phyloP scores from a whole-genome alignment of 2,113 vertebrate genomes.

The Megaceryle torquata region DNA sequence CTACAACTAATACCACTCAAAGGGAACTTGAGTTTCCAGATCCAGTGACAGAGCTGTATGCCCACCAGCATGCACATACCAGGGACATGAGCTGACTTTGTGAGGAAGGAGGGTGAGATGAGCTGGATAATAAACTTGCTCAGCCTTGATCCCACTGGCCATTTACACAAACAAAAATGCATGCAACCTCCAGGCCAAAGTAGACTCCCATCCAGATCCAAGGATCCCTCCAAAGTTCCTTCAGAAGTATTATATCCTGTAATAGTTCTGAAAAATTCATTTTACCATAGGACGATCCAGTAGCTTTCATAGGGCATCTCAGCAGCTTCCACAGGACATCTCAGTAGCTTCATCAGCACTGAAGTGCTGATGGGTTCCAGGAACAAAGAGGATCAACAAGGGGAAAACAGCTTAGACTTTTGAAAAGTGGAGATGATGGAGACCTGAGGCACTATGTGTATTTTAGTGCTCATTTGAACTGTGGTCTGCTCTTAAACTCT shows the following conservation, averaged over 20 bases:
- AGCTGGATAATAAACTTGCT: neutral
- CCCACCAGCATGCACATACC: rapidly evolving
- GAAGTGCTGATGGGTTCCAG: neutral
- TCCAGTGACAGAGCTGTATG: neutral
- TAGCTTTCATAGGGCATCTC: no score
- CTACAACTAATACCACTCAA: neutral
- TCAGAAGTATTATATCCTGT: no score
- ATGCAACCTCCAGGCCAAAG: neutral
- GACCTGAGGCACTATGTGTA: neutral
- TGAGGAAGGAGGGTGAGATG: neutral
- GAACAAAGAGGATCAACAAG: neutral
- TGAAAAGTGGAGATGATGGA: neutral
- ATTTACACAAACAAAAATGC: neutral
- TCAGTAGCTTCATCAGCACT: neutral
- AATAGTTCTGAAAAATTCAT: neutral
- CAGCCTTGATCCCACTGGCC: neutral
- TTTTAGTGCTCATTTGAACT: neutral
- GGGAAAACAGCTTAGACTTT: neutral
- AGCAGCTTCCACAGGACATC: neutral
- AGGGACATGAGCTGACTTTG: neutral
- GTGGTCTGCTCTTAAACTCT: neutral
- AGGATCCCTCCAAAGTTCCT: neutral
- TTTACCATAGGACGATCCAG: neutral
- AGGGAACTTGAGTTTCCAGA: neutral
- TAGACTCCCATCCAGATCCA: neutral